Percentiles rank a stretch among this genome's conserved stretches.
Evolutionary conservation across 2,888 invertebrate species (phyloP).

Genomic region (Epirrhoe alternata): DNA sequence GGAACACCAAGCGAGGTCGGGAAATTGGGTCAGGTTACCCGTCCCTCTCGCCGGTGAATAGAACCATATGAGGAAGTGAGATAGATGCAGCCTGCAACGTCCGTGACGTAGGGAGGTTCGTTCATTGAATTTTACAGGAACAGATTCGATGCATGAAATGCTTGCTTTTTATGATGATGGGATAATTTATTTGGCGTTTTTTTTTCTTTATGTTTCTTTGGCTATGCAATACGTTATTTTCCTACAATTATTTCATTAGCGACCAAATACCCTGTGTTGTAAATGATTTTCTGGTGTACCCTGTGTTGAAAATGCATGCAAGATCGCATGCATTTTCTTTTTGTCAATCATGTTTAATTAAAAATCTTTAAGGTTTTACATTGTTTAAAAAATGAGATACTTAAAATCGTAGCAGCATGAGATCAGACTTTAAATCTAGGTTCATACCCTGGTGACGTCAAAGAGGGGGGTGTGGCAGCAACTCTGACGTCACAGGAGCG

Average conservation of each 20-base stretch:
- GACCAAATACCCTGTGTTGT: neutral
- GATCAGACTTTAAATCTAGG: constrained; percentile 41
- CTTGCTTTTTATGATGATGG: constrained; percentile 5
- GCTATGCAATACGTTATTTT: neutral
- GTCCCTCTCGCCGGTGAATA: constrained; percentile 57
- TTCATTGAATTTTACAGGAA: constrained; percentile 81
- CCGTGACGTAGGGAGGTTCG: constrained; percentile 75
- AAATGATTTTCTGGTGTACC: too few relatives aligned
- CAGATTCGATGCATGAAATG: constrained; percentile 48
- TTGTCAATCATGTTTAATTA: neutral
- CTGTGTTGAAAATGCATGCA: too few relatives aligned
- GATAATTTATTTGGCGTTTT: neutral
- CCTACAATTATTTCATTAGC: neutral
- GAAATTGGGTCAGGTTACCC: constrained; percentile 76
- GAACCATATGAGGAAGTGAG: constrained; percentile 52
- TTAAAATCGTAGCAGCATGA: constrained; percentile 10
- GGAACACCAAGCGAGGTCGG: constrained; percentile 74
- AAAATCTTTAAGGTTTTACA: neutral
- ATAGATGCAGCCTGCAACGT: constrained; percentile 66
- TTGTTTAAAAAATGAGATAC: neutral
- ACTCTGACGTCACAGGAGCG: constrained; percentile 80
- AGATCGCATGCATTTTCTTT: neutral
- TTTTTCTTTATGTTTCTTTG: neutral
- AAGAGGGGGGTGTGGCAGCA: constrained; percentile 78
- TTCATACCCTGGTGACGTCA: constrained; percentile 72